Conservation (phyloP, 2,797 vertebrate genomes). For the Sphaeramia orbicularis region DNA sequence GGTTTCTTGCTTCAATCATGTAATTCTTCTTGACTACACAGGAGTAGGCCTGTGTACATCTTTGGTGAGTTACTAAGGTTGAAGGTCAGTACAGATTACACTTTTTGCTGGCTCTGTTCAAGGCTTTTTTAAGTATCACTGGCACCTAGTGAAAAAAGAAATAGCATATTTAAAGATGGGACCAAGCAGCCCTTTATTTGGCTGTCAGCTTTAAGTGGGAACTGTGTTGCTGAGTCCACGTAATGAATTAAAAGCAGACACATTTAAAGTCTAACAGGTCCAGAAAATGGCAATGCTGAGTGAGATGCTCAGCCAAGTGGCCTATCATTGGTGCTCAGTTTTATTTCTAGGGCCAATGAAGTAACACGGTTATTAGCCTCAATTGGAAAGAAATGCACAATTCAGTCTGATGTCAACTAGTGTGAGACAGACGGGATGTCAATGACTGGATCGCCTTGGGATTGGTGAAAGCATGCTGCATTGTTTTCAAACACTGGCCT, state of each 20-base stretch:
- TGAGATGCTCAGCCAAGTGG: conserved; percentile 28
- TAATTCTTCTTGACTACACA: conserved; percentile 54
- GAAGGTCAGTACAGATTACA: conserved; percentile 55
- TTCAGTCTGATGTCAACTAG: conserved; percentile 20
- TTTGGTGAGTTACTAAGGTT: conserved; percentile 59
- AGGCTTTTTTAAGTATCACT: conserved; percentile 31
- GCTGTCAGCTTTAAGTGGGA: conserved; percentile 28
- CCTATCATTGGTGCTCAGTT: conserved; percentile 12
- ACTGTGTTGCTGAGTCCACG: background rate
- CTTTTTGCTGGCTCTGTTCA: conserved; percentile 23
- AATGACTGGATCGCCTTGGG: conserved; percentile 39
- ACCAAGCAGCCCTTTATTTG: conserved; percentile 6
- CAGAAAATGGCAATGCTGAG: conserved; percentile 2
- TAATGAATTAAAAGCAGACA: conserved; percentile 23
- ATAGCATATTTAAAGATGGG: background rate
- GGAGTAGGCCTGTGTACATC: conserved; percentile 50
- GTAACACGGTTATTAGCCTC: conserved; percentile 34
- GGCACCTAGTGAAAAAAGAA: conserved; percentile 19
- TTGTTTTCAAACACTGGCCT: conserved; percentile 45
- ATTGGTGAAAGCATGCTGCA: conserved; percentile 25
- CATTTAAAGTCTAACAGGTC: conserved; percentile 23
- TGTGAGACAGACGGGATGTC: background rate
- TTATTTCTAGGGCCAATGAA: conserved; percentile 17
- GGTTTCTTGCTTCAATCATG: conserved; percentile 51
- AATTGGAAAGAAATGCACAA: conserved; percentile 46